These are phyloP conservation scores for Erithacus rubecula DNA, from an alignment of 2,797 vertebrate species.

Conservation along the genomic window DNA sequence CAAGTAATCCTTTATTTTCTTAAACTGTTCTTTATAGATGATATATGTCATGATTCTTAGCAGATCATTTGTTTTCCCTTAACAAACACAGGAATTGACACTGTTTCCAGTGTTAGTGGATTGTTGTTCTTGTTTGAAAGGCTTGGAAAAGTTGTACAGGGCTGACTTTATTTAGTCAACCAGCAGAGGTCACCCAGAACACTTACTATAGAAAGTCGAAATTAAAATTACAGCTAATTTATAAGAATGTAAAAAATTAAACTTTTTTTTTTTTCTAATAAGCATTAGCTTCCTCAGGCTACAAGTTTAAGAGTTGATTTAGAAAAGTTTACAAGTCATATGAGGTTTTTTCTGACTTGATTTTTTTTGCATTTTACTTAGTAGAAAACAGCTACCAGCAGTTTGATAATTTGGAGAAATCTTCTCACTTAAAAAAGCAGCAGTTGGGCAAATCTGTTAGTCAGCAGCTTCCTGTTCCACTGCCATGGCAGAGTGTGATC, in stretches of 20 bases:
- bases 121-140: neutral
- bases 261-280: neutral
- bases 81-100: neutral
- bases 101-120: neutral
- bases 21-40: neutral
- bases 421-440: neutral
- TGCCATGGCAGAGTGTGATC: neutral
- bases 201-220: neutral
- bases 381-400: neutral
- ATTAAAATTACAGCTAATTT: neutral
- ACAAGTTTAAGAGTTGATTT: neutral
- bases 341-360: neutral
- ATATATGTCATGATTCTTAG: neutral
- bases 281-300: neutral
- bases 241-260: neutral
- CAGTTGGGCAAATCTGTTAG: neutral
- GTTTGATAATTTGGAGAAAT: neutral
- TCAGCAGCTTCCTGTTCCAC: neutral
- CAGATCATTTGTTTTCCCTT: neutral
- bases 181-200: slow-evolving; percentile 46
- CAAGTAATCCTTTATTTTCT: neutral
- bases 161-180: neutral
- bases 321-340: neutral
- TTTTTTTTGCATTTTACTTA: neutral
- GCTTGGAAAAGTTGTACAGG: neutral